Evolutionary conservation across 1,140 invertebrate species (phyloP).

Genomic region (Steinernema feltiae): DNA sequence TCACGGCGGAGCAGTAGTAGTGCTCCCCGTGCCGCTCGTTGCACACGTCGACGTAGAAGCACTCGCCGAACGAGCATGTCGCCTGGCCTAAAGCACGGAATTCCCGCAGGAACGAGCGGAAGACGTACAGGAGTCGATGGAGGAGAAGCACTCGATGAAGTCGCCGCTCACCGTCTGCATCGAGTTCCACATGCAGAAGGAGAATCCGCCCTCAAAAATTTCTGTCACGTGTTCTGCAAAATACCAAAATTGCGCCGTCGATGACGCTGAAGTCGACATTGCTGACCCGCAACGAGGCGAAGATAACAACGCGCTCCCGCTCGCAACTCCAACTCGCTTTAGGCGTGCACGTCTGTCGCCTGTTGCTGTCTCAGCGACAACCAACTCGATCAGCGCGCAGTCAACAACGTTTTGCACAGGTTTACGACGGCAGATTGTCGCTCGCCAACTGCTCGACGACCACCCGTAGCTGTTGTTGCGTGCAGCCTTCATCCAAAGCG

Average conservation of each 20-base stretch:
- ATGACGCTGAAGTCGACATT: not conserved
- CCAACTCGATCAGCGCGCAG: not conserved
- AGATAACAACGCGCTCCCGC: not conserved
- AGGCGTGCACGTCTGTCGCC: not conserved
- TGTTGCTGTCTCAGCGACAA: not conserved
- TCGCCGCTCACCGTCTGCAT: not conserved
- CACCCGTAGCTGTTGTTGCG: not conserved
- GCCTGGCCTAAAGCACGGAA: not conserved
- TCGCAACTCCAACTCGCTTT: not conserved
- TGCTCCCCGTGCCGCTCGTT: not conserved
- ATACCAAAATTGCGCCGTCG: not conserved
- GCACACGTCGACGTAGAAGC: not conserved
- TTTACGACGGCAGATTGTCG: not conserved
- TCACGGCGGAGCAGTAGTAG: not conserved
- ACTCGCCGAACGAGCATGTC: not conserved
- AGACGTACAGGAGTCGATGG: not conserved
- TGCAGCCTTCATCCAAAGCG: not conserved
- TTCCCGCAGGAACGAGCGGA: not conserved
- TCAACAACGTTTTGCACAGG: conserved; percentile 2
- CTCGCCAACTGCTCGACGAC: not conserved
- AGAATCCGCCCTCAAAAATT: too few species aligned
- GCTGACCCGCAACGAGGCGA: not conserved
- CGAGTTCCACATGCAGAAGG: too few species aligned
- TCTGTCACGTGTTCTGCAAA: not conserved
- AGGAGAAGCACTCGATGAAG: not conserved